Evolutionary conservation across 2,888 invertebrate species (phyloP).

Genomic region (Achlya flavicornis): DNA sequence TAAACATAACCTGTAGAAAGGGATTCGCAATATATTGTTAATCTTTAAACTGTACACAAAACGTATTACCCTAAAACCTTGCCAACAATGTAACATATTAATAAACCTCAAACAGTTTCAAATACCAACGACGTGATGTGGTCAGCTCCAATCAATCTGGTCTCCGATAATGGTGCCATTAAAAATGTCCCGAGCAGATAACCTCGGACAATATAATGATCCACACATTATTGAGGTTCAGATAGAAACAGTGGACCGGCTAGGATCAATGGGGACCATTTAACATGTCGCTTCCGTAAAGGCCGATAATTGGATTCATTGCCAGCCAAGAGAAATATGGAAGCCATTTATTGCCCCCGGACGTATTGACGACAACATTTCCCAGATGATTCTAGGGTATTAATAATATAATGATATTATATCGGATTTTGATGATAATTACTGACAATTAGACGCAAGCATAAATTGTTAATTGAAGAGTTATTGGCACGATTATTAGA

Average conservation of each 20-base stretch:
- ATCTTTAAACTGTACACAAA: neutral
- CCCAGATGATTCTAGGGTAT: conserved; percentile 36
- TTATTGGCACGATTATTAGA: neutral
- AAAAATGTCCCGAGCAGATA: conserved; percentile 20
- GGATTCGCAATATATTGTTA: too few relatives aligned
- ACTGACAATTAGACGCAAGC: conserved; percentile 15
- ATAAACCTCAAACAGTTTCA: conserved; percentile 3
- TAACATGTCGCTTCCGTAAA: conserved; percentile 70
- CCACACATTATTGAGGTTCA: conserved; percentile 40
- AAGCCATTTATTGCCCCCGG: conserved; percentile 61
- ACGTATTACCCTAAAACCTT: neutral
- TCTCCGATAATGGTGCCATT: conserved; percentile 10
- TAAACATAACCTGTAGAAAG: too few relatives aligned
- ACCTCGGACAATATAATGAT: conserved; percentile 32
- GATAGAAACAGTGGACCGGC: conserved; percentile 35
- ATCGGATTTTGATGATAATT: conserved; percentile 27
- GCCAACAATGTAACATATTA: neutral
- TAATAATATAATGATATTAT: conserved; percentile 37
- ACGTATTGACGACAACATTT: conserved; percentile 51
- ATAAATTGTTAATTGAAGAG: neutral
- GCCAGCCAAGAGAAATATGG: conserved; percentile 68
- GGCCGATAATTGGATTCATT: conserved; percentile 78
- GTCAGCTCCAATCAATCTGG: conserved; percentile 15
- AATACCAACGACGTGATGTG: conserved; percentile 2
- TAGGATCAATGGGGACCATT: conserved; percentile 65